Percentiles rank a stretch among this genome's conserved stretches.
phyloP scores from a whole-genome alignment of 2,888 invertebrate species.

The Blastobasis adustella region DNA sequence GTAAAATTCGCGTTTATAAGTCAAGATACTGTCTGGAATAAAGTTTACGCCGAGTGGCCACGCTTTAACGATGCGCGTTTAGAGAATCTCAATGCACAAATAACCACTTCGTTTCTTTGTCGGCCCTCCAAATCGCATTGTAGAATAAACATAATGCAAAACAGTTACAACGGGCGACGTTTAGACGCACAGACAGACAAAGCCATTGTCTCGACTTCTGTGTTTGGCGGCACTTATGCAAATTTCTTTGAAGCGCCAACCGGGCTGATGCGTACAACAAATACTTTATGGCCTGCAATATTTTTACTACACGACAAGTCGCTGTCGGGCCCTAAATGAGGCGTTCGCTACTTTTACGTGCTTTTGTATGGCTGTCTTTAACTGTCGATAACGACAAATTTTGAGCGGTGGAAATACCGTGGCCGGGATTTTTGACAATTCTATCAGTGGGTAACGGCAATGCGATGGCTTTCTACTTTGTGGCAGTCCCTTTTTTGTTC shows the following conservation, averaged over 20 bases:
- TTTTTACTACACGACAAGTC: constrained; percentile 25
- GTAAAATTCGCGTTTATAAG: neutral
- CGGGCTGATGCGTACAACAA: constrained; percentile 41
- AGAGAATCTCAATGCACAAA: constrained; percentile 24
- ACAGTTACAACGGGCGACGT: constrained; percentile 51
- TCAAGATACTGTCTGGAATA: constrained; percentile 18
- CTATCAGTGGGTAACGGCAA: too few relatives aligned
- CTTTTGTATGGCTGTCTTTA: too few relatives aligned
- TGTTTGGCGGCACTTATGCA: constrained; percentile 65
- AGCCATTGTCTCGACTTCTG: constrained; percentile 62
- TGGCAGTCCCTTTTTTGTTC: too few relatives aligned
- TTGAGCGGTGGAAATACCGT: too few relatives aligned
- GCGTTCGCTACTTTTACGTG: too few relatives aligned
- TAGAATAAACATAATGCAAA: constrained; percentile 37
- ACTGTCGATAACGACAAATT: too few relatives aligned
- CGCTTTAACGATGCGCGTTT: constrained; percentile 24
- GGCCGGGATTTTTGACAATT: too few relatives aligned
- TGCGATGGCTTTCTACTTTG: too few relatives aligned
- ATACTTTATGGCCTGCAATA: constrained; percentile 49
- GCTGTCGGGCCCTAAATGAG: neutral
- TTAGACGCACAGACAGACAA: constrained; percentile 59
- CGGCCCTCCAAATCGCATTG: constrained; percentile 42
- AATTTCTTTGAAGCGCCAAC: constrained; percentile 57
- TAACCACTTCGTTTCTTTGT: constrained; percentile 26
- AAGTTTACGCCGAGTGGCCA: constrained; percentile 23